These are phyloP conservation scores for Stenichneumon culpator DNA, from an alignment of 2,888 invertebrate species.

Conservation along the genomic window DNA sequence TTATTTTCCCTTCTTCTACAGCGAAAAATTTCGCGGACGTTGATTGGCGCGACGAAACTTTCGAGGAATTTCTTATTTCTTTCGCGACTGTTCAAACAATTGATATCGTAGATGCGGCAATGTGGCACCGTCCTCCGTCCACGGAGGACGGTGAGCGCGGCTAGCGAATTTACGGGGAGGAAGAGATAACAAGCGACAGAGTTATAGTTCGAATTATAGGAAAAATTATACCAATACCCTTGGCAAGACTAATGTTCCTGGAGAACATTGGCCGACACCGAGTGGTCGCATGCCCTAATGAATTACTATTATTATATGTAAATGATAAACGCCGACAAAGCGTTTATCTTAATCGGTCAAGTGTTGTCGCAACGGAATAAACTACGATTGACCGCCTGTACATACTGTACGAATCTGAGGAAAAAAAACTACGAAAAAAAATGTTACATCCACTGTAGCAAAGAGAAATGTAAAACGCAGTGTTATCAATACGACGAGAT, in stretches of 20 bases:
- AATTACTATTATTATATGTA: slow-evolving; percentile 26
- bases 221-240: slow-evolving; percentile 11
- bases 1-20: neutral
- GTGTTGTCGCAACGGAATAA: slow-evolving; percentile 35
- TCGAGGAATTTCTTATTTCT: neutral
- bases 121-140: no score
- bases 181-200: slow-evolving; percentile 4
- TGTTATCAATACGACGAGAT: slow-evolving; percentile 49
- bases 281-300: neutral
- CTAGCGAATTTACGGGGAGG: neutral
- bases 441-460: slow-evolving; percentile 50
- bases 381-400: slow-evolving; percentile 63
- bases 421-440: slow-evolving; percentile 19
- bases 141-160: slow-evolving; percentile 3
- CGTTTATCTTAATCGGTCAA: slow-evolving; percentile 45
- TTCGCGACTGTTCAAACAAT: slow-evolving; percentile 22
- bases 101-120: slow-evolving; percentile 1
- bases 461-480: slow-evolving; percentile 54
- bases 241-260: slow-evolving; percentile 19
- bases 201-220: slow-evolving; percentile 40
- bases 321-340: slow-evolving; percentile 30
- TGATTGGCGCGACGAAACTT: slow-evolving; percentile 14
- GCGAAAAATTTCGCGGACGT: slow-evolving; percentile 6
- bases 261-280: slow-evolving; percentile 12
- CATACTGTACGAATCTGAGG: slow-evolving; percentile 62